Conservation (phyloP, 1,140 invertebrate genomes). For the Dolichoris vasculosae region DNA sequence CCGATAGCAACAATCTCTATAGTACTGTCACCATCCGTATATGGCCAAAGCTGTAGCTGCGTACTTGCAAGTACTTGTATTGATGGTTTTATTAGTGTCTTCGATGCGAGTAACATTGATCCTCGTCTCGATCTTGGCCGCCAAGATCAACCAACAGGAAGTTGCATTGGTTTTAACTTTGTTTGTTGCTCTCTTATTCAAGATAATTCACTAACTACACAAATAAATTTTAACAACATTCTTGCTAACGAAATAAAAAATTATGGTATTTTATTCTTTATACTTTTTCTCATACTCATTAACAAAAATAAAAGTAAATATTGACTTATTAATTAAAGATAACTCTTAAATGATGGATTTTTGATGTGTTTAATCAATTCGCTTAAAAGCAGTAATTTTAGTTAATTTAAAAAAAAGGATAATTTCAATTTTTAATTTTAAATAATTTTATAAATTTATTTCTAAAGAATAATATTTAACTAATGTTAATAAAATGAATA, state of each 20-base stretch:
- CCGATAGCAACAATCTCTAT: too few species aligned
- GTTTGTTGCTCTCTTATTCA: slow-evolving; percentile 20
- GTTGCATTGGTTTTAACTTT: not conserved
- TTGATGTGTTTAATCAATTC: too few species aligned
- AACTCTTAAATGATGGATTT: too few species aligned
- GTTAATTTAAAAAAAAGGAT: too few species aligned
- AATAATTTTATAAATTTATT: too few species aligned
- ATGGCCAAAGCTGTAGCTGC: slow-evolving; percentile 32
- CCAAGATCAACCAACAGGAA: slow-evolving; percentile 14
- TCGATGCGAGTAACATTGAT: slow-evolving; percentile 51
- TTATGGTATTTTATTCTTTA: not conserved
- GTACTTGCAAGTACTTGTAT: not conserved
- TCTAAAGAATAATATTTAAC: too few species aligned
- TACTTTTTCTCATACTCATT: not conserved
- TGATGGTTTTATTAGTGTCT: slow-evolving; percentile 38
- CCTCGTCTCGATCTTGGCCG: slow-evolving; percentile 54
- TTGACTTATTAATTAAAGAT: too few species aligned
- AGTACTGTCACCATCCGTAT: not conserved
- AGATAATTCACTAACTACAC: not conserved
- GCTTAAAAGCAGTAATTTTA: too few species aligned
- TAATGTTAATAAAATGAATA: too few species aligned
- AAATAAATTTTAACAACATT: not conserved
- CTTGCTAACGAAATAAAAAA: not conserved
- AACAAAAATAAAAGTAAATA: too few species aligned
- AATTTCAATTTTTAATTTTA: too few species aligned